Evolutionary conservation across 1,140 invertebrate species (phyloP), one percentile per base, ranked within the genome.

Genomic region (Vanessa tameamea): DNA sequence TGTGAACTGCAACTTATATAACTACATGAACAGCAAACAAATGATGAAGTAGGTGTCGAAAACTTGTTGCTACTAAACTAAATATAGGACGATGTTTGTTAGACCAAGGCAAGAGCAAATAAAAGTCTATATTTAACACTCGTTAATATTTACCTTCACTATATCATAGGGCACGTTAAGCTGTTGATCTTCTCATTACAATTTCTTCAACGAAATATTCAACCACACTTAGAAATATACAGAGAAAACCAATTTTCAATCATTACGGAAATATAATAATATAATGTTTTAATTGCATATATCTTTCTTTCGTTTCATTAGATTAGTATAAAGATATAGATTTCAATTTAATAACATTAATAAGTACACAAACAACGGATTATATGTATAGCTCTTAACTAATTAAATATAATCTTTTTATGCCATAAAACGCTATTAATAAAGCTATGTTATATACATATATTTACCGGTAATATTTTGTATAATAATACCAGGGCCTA

Each of bases 401-500:
- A 43, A 43, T 43, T 43, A 0, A 8, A 43, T 43, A 9, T 43
- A 43, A 43, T 43, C 9, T 43, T 43, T 8, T 43, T 43, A 43
- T 5, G 9, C 7, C 8, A 43, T 43, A 8, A 43, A 43, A 43
- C 3, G 9, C 8, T 14, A 23, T n/a, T 53, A 3, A 20, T 53
- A 53, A 53, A 53, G 8, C 4, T n/a, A 7, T 26, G 16, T 61
- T 61, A 6, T 23, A n/a, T 59, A 20, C 20, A 1, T 26, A 59
- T 61, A n/a, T 37, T 43, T 9, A 11, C 15, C 13, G 11, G 14
- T 61, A 31, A 14, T 61, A 37, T 14, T 23, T 26, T 43, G 31
- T 72, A 65, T 61, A 43, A 48, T 51, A 67, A 67, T 66, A 66
- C 20, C 64, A 47, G 66, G 59, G 57, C 75, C 59, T 69, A 66